Percentiles rank a stretch among this genome's conserved stretches.
Evolutionary conservation across 2,888 invertebrate species (phyloP).

Genomic region (Macaria notata): DNA sequence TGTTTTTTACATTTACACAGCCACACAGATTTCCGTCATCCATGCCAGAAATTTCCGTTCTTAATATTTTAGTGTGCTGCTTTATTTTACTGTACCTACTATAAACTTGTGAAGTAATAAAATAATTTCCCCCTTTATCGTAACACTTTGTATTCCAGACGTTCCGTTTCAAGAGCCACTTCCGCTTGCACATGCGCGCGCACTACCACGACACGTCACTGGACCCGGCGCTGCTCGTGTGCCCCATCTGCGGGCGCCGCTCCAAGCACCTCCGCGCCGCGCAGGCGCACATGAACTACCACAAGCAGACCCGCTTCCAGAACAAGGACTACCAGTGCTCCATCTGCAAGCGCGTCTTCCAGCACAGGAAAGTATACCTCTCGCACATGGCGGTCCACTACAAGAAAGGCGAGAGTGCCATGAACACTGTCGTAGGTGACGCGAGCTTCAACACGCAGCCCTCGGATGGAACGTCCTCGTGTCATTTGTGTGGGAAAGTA

Average conservation of each 20-base stretch:
- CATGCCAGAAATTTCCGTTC: too few relatives aligned
- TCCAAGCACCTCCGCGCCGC: constrained; percentile 76
- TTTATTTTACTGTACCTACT: too few relatives aligned
- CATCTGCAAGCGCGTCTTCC: constrained; percentile 74
- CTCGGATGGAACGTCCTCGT: constrained; percentile 63
- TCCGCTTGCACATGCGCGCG: constrained; percentile 70
- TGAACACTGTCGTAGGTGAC: constrained; percentile 62
- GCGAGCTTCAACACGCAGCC: constrained; percentile 36
- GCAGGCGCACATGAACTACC: constrained; percentile 72
- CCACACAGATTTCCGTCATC: too few relatives aligned
- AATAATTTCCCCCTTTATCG: too few relatives aligned
- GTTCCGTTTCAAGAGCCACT: constrained; percentile 72
- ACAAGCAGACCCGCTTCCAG: constrained; percentile 75
- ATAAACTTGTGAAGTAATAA: too few relatives aligned
- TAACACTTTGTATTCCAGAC: too few relatives aligned
- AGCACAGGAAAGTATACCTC: constrained; percentile 66
- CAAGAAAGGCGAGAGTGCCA: constrained; percentile 68
- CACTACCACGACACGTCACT: constrained; percentile 68
- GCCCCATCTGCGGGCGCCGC: constrained; percentile 67
- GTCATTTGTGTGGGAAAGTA: constrained; percentile 70
- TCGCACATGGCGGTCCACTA: constrained; percentile 76
- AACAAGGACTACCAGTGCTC: constrained; percentile 76
- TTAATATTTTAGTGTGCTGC: too few relatives aligned
- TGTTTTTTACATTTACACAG: too few relatives aligned
- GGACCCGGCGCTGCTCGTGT: constrained; percentile 67